Percentiles rank a stretch among this genome's conserved stretches.
phyloP scores from a whole-genome alignment of 2,113 vertebrate genomes.

The Neofelis nebulosa region DNA sequence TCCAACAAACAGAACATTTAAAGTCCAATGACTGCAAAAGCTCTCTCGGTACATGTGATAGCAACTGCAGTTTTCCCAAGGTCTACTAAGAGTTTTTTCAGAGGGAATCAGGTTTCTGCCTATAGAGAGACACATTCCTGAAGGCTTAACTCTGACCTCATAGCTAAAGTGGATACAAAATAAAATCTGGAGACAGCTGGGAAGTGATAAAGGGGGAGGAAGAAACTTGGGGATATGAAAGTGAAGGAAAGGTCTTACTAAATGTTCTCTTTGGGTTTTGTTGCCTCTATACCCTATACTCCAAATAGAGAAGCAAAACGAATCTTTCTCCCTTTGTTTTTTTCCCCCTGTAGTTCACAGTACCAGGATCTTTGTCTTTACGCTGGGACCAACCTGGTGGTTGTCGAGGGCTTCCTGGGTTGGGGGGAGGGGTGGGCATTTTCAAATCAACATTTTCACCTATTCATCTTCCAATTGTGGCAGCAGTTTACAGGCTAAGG shows the following conservation, averaged over 20 bases:
- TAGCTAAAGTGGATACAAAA: slow-evolving; percentile 62
- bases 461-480: not conserved
- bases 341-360: not conserved
- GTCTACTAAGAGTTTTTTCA: slow-evolving; percentile 45
- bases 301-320: not conserved
- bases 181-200: slow-evolving; percentile 75
- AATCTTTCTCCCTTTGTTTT: not conserved
- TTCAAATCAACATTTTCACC: not conserved
- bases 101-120: slow-evolving; percentile 74
- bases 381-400: not conserved
- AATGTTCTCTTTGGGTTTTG: slow-evolving; percentile 39
- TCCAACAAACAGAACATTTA: slow-evolving; percentile 70
- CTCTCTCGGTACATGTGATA: slow-evolving; percentile 62
- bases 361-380: slow-evolving; percentile 1
- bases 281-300: not conserved
- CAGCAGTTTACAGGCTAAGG: not conserved
- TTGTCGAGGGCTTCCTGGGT: not conserved
- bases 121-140: slow-evolving; percentile 73
- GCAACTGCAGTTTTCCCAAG: slow-evolving; percentile 78
- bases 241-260: slow-evolving; percentile 21
- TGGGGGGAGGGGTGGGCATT: not conserved
- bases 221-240: not conserved
- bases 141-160: slow-evolving; percentile 76
- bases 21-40: slow-evolving; percentile 63
- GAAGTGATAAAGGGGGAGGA: slow-evolving; percentile 22